Evolutionary conservation across 2,797 vertebrate genomes (phyloP).

Genomic region (Mormyrops attenuatus): DNA sequence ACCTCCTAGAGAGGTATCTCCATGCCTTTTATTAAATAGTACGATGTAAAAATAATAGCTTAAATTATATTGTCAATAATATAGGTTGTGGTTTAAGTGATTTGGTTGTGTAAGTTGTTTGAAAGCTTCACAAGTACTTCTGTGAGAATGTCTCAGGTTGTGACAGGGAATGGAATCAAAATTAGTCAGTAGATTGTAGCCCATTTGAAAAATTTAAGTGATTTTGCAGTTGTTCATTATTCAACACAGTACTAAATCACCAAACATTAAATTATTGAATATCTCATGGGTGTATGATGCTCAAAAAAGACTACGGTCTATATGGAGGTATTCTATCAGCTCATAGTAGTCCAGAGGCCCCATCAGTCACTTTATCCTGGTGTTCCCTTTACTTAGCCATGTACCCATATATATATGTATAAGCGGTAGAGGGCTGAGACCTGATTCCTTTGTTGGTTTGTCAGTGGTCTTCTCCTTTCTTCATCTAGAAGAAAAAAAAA

Average conservation of each 20-base stretch:
- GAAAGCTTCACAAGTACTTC: neutral
- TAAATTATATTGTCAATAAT: neutral
- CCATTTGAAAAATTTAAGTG: neutral
- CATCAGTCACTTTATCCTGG: neutral
- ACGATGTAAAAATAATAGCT: neutral
- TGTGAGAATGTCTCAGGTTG: neutral
- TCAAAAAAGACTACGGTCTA: neutral
- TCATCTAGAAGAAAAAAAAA: constrained; percentile 40
- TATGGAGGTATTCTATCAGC: neutral
- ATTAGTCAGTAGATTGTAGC: neutral
- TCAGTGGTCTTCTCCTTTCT: neutral
- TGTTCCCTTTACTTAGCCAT: neutral
- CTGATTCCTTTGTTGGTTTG: neutral
- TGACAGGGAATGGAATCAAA: neutral
- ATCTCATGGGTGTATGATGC: neutral
- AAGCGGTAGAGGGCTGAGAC: neutral
- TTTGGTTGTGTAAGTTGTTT: neutral
- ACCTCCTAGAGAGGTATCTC: neutral
- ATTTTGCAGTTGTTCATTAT: too few species aligned
- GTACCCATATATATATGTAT: neutral
- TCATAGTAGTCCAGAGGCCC: neutral
- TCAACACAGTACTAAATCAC: neutral
- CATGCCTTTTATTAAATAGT: neutral
- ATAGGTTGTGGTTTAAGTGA: neutral
- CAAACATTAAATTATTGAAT: neutral